Base-by-base conservation (phyloP, 1,140 invertebrate genomes). In the Druon quercuslanigerum region DNA sequence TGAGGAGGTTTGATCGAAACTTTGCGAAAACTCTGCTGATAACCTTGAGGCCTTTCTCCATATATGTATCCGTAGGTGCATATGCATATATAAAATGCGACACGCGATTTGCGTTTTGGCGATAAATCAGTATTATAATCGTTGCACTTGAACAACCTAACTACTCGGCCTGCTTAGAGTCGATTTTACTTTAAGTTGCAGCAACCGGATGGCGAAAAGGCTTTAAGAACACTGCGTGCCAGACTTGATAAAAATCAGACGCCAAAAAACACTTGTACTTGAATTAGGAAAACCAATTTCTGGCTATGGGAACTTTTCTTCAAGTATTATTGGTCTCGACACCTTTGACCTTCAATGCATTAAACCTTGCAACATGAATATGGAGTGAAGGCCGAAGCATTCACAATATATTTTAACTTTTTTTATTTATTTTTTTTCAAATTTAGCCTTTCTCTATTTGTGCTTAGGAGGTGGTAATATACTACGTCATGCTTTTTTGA, bases 81-180 rank as follows among this genome's bases (percentile, higher is more conserved):
- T 16, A 17, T 54, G 14, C 51, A 54, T 19, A 54, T 19, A 54
- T 54, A 54, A 54, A 54, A 19, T 54, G 33, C 56, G 75, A 82
- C 82, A 85, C 83, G 85, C 84, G 80, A 87, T 83, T 79, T 71
- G 25, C 73, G 57, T 83, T 78, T 75, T 73, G 54, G 50, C 75
- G 81, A 83, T 85, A 82, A 85, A 84, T 87, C 84, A 82, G 56
- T 70, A 71, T 74, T 76, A 73, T 84, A 85, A 86, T 86, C 79
- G 75, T 80, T 82, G 75, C 82, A 85, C 79, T 83, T 85, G 83
- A 74, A 57, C 77, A 54, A 19, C n/a, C 52, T n/a, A 17, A 54
- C n/a, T 17, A 52, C 51, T 9, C 52, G 4, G 52, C 72, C 72
- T 56, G 20, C 13, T 54, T 7, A 19, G 7, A 54, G 52, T 54